Evolutionary conservation across 2,888 invertebrate genomes (phyloP), one percentile per base, ranked within the genome.

Genomic region (Leptopilina drosophilae): DNA sequence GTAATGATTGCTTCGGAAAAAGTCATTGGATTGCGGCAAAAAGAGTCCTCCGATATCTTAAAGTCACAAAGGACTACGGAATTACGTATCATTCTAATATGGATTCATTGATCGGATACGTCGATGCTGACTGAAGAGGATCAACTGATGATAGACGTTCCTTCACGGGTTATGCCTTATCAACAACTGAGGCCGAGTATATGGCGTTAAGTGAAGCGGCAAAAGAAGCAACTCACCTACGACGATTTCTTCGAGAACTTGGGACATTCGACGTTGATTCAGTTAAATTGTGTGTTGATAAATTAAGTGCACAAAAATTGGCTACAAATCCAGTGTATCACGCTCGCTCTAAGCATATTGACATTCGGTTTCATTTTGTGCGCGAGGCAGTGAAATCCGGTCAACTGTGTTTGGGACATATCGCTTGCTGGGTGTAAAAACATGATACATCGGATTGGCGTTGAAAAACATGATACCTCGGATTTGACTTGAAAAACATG

Each of bases 181-280:
- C 76, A 83, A 87, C 86, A 0, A 85, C 86, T 5, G 87, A 88
- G 75, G 83, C 88, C 3, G 87, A 89, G 78, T 87, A 86, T 77
- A 82, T 88, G 56, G 84, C 87, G 9, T 83, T 87, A 46, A 79
- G 85, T 12, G 82, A 83, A 11, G 84, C 85, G 0, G 81, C 82
- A 2, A 84, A 85, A 81, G 87, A 88, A 67, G 77, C 84, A 9
- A 76, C 83, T 7, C 83, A 85, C 79, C 78, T 85, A 26, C 76
- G 80, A 67, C 64, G 79, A n/a, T 53, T 78, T 14, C 40, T 75
- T 11, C 42, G 2, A 14, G 75, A 78, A 33, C 46, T 59, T 59
- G 59, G 59, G 12, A 1, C 59, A 59, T n/a, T 59, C 59, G n/a
- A 56, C n/a, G 15, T 56, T 53, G 11, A 53, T n/a, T 59, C 56